A percentile compares a stretch with the other conserved stretches of the same genome.
These are phyloP conservation scores for Nemotelus pantherinus DNA, from an alignment of 2,888 invertebrate species.

Conservation along the genomic window DNA sequence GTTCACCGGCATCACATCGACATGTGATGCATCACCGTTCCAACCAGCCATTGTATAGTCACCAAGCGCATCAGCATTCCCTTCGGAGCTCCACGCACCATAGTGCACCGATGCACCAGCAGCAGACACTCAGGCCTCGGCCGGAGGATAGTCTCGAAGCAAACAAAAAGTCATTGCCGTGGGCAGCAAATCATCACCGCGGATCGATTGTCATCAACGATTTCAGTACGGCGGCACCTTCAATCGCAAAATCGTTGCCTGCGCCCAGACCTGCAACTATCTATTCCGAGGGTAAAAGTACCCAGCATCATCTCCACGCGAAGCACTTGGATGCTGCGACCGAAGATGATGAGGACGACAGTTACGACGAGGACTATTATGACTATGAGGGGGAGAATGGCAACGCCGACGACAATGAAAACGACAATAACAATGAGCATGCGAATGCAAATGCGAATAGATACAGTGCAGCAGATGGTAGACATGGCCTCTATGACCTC, in stretches of 20 bases:
- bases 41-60: conserved; percentile 17
- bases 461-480: neutral
- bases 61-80: conserved; percentile 1
- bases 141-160: conserved; percentile 24
- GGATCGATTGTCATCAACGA: neutral
- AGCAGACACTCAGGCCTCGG: conserved; percentile 6
- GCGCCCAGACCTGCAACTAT: neutral
- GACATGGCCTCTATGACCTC: neutral
- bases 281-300: neutral
- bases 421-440: conserved; percentile 28
- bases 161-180: conserved; percentile 32
- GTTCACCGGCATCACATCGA: conserved; percentile 3
- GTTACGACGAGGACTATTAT: conserved; percentile 45
- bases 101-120: neutral
- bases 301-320: neutral
- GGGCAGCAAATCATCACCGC: conserved; percentile 25
- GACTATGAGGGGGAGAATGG: conserved; percentile 44
- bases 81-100: neutral
- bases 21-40: neutral
- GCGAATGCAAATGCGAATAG: conserved; percentile 12
- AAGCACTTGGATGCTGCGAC: conserved; percentile 19
- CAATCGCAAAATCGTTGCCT: neutral
- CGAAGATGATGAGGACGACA: conserved; percentile 40
- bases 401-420: conserved; percentile 35
- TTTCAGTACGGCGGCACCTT: conserved; percentile 29